Percentiles rank a stretch among this genome's conserved stretches.
Evolutionary conservation across 1,140 invertebrate species (phyloP).

Genomic region (roundworm (Caenorhabditis elegans)): DNA sequence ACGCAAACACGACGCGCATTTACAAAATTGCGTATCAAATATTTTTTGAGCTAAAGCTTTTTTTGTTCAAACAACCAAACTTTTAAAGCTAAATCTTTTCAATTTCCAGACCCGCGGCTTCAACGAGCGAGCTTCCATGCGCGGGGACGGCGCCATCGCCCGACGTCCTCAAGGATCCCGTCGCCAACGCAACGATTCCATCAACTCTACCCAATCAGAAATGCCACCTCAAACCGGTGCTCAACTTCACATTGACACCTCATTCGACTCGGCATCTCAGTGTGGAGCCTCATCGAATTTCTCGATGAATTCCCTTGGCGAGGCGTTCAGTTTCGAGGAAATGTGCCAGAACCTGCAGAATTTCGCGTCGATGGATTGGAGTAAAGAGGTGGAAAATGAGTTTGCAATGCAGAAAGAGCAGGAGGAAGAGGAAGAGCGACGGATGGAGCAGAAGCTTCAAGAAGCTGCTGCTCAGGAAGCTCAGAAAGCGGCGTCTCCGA

Average conservation of each 20-base stretch:
- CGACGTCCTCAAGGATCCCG: neutral
- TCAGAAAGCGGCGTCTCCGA: neutral
- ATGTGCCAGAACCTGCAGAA: conserved; percentile 9
- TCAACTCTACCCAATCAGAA: conserved; percentile 37
- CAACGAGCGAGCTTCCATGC: conserved; percentile 23
- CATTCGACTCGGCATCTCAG: neutral
- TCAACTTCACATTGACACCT: neutral
- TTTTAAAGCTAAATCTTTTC: neutral
- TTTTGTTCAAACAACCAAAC: too few relatives aligned
- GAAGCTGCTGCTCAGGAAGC: neutral
- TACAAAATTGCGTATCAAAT: too few relatives aligned
- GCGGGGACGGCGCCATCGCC: conserved; percentile 11
- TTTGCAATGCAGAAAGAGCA: neutral
- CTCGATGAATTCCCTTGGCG: neutral
- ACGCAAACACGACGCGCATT: too few relatives aligned
- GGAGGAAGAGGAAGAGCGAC: neutral
- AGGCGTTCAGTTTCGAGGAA: conserved; percentile 9
- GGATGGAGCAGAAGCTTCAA: neutral
- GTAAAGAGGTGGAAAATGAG: conserved; percentile 11
- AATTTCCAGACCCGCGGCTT: neutral
- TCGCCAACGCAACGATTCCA: conserved; percentile 40
- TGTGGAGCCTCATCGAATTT: neutral
- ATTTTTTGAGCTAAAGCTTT: too few relatives aligned
- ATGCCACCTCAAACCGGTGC: neutral
- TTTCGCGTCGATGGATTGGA: conserved; percentile 21